Conservation (phyloP, 2,888 invertebrate genomes). For the Eucera pruinosa region DNA sequence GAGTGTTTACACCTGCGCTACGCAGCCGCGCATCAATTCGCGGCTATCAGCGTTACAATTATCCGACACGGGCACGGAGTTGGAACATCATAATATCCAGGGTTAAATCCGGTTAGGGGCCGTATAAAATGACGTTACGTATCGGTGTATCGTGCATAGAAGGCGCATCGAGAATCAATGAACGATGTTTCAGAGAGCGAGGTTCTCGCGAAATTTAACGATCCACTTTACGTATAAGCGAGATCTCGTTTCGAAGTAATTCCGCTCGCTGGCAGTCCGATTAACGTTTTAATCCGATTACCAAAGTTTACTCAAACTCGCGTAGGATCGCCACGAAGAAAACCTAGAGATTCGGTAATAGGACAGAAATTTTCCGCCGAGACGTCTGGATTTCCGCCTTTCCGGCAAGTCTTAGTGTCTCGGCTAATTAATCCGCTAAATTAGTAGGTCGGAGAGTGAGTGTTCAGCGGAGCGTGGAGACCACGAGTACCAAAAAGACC, state of each 20-base stretch:
- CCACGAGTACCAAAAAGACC: conserved; percentile 49
- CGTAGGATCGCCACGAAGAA: conserved; percentile 54
- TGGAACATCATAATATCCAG: conserved; percentile 47
- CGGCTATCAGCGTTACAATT: conserved; percentile 63
- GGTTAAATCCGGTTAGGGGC: conserved; percentile 19
- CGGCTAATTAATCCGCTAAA: conserved; percentile 60
- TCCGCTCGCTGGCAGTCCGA: conserved; percentile 47
- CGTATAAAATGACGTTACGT: conserved; percentile 36
- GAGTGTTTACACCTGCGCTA: conserved; percentile 43
- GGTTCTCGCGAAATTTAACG: conserved; percentile 40
- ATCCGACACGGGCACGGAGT: conserved; percentile 32
- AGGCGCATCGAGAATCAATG: conserved; percentile 13
- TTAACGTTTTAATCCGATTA: conserved; percentile 62
- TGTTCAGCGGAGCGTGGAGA: conserved; percentile 41
- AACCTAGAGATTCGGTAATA: conserved; percentile 58
- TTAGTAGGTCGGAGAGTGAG: conserved; percentile 54
- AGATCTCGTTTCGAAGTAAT: conserved; percentile 42
- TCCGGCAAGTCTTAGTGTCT: conserved; percentile 48
- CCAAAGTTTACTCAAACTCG: conserved; percentile 58
- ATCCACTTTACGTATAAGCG: conserved; percentile 40
- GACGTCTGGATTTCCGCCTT: conserved; percentile 57
- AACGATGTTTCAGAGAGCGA: conserved; percentile 22
- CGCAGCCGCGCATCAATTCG: conserved; percentile 61
- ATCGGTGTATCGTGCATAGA: conserved; percentile 7
- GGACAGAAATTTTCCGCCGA: conserved; percentile 56